Evolutionary conservation across 2,113 vertebrate genomes (phyloP), one percentile per base, ranked within the genome.

Genomic region (Perccottus glenii): DNA sequence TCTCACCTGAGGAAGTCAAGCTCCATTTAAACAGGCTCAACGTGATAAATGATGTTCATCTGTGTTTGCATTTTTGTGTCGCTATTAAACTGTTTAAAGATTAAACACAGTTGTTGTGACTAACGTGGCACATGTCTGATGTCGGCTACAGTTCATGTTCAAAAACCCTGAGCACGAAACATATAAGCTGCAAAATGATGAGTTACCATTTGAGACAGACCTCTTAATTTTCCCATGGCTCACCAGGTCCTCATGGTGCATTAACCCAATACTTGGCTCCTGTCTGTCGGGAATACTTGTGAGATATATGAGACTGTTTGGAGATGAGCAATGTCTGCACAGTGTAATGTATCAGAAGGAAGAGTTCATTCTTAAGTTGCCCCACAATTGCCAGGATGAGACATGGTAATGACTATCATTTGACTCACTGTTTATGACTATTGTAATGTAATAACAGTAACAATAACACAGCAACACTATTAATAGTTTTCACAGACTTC

Each of bases 131-230:
- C 11, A 14, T 32, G 43, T 35, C 56, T 32, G 38, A 4, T 5
- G 44, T 33, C 60, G 9, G 35, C 11, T n/a, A n/a, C n/a, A n/a
- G n/a, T n/a, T n/a, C n/a, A n/a, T n/a, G n/a, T n/a, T 66, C 55
- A 7, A 38, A 46, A 51, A 53, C 16, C 50, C 40, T 36, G 6
- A 50, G 9, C 51, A 61, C 40, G n/a, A 6, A 33, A n/a, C 16
- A 11, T 35, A n/a, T 6, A 5, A 32, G 40, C 38, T n/a, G 33
- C 16, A 48, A 49, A 78, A 40, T 61, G 46, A 75, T 15, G 49
- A 49, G 57, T 73, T 60, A 68, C 36, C 49, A 60, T 60, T 69
- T 67, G 56, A 81, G 78, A 81, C 69, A 73, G 69, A 81, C 52
- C 14, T 59, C 70, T 60, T 64, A 58, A 55, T 56, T 63, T 71